Base-by-base conservation (phyloP, 2,113 vertebrate species). In the Hiodon tergisus region DNA sequence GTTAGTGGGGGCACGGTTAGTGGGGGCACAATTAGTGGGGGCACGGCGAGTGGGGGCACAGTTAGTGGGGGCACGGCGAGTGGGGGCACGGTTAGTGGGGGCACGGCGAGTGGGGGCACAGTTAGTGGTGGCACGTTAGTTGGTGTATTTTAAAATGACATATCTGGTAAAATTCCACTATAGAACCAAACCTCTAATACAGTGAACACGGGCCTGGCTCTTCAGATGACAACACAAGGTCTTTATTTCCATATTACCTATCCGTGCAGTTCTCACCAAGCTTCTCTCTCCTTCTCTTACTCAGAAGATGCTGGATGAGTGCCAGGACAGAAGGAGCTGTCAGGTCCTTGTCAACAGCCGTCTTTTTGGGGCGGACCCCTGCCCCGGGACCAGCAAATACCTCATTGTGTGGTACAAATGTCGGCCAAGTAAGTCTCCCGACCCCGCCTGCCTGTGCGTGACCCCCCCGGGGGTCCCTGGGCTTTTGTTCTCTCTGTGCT, bases 281-380 rank as follows among this genome's bases (percentile, higher is more conserved):
- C 52, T 5, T 77, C 52, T 53, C 59, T 63, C 48, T 63, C 13
- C 60, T 46, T 75, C 11, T 50, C 14, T 71, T 7, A 16, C 54
- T 57, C 31, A 96, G 94, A 96, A 96, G 89, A 94, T 94, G 90
- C 86, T 93, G 90, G 93, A 94, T 13, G 94, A 96, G 85, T 96
- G 94, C 86, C 92, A 95, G 81, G 93, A 95, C 91, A 91, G 92
- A 82, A 87, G 94, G 85, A 95, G 89, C 85, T 96, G 94, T 91
- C 92, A 92, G 82, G 87, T 95, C 70, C 90, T 95, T 46, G 91
- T 96, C 85, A 95, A 92, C 79, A 95, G 93, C 84, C 91, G 94
- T 14, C 88, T 95, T 52, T 96, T 96, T 3, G 94, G 94, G 52
- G 79, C 14, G 0, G 94, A 95, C 79, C 94, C 92, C 3, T 95